Conservation (phyloP, 2,888 invertebrate genomes). For the Drosophila mercatorum region DNA sequence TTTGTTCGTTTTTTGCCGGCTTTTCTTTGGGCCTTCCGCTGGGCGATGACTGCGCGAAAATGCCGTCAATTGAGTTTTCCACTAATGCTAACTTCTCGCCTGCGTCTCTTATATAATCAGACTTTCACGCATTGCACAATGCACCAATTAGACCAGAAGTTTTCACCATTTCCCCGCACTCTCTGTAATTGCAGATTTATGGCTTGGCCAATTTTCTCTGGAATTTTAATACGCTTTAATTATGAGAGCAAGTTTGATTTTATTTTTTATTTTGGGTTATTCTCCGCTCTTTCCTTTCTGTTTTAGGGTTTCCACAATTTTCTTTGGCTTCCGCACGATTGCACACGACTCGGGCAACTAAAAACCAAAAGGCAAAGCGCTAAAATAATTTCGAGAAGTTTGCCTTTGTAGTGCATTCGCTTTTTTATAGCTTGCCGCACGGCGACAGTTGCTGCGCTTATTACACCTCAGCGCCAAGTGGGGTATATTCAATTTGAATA, state of each 20-base stretch:
- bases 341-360: conserved; percentile 69
- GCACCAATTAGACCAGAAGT: background rate
- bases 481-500: conserved; percentile 19
- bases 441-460: conserved; percentile 17
- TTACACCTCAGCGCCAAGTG: background rate
- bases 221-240: conserved; percentile 13
- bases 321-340: conserved; percentile 69
- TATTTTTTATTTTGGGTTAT: background rate
- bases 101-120: conserved; percentile 48
- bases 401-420: conserved; percentile 65
- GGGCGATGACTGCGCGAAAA: conserved; percentile 25
- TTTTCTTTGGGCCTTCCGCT: conserved; percentile 34
- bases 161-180: background rate
- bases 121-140: conserved; percentile 52
- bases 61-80: conserved; percentile 14
- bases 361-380: conserved; percentile 53
- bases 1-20: conserved; percentile 59
- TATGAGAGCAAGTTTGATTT: conserved; percentile 9
- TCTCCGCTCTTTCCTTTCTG: background rate
- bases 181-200: background rate
- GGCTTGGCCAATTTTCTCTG: background rate
- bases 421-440: conserved; percentile 55
- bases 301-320: conserved; percentile 37
- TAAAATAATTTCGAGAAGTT: conserved; percentile 75
- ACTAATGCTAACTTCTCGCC: background rate